Base-by-base conservation (phyloP, 2,888 invertebrate genomes). In the Coremacera marginata region DNA sequence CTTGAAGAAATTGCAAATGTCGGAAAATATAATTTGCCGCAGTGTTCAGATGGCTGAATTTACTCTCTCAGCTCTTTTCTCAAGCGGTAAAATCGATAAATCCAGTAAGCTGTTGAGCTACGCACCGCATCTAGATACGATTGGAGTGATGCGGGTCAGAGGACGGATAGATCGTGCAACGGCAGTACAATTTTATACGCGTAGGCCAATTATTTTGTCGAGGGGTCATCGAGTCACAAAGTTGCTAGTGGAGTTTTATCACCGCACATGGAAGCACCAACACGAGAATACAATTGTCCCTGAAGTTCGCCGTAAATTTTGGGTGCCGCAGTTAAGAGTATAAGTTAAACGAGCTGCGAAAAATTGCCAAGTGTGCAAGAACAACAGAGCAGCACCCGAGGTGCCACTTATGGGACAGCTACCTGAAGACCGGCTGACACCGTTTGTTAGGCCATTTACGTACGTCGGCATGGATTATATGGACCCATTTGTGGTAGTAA, bases 361-460 rank as follows among this genome's bases (percentile, higher is more conserved):
- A 37, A 31, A n/a, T 3, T 76, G 78, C 55, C 44, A 76, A 22
- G 16, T 60, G 25, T 75, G 75, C 52, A 75, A 75, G 65, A 77
- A 60, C n/a, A 16, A 60, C 4, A 52, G 11, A 5, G 77, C 70
- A 0, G 67, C 44, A 7, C 80, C 81, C 5, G 16, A 8, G 3
- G 14, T 22, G 1, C 81, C 81, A 2, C 34, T 73, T 16, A 81
- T 81, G 80, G 80, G 57, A 44, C 76, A 65, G 8, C 27, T 78
- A 16, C 81, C 79, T 1, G n/a, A 34, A 7, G 76, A 76, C 25
- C 11, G 79, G 2, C 37, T 78, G 2, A 77, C 79, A 0, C 79
- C 75, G 5, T 77, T 78, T 34, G 62, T 65, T 0, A 34, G 80
- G 14, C 63, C 22, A 5, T 63, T 63, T 27, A 31, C 63, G 11